Conservation (phyloP, 2,113 vertebrate genomes). For the Thermophis baileyi region DNA sequence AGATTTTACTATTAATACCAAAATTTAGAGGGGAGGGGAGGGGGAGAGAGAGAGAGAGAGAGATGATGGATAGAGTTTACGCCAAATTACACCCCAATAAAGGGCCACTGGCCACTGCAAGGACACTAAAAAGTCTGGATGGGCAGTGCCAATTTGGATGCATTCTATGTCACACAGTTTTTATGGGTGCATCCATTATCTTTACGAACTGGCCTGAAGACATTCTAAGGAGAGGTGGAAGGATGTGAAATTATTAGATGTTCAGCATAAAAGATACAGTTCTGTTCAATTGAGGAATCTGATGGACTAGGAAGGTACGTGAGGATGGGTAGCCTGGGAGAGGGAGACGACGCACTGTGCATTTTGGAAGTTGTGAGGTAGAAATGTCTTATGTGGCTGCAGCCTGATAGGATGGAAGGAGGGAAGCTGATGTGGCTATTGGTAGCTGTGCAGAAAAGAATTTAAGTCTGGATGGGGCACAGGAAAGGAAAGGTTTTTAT, state of each 20-base stretch:
- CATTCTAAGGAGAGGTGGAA: not conserved
- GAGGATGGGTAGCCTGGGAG: not conserved
- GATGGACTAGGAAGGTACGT: not conserved
- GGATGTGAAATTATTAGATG: not conserved
- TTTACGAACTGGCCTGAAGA: not conserved
- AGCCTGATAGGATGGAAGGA: not conserved
- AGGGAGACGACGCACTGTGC: not conserved
- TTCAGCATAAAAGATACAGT: not conserved
- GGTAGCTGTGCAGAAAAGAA: not conserved
- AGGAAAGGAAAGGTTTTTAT: not conserved
- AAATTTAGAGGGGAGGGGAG: not conserved
- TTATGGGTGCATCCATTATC: not conserved
- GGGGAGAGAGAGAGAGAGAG: not conserved
- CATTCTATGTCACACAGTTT: not conserved
- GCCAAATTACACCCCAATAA: not conserved
- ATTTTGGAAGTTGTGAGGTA: not conserved
- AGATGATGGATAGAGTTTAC: not conserved
- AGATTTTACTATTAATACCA: not conserved
- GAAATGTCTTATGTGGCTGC: not conserved
- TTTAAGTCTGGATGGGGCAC: not conserved
- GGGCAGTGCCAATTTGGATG: not conserved
- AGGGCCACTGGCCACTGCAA: not conserved
- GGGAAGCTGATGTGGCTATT: not conserved
- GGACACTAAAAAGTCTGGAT: not conserved
- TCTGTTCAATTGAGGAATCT: not conserved